Percentiles rank a stretch among this genome's conserved stretches.
These are phyloP conservation scores for Pararge aegeria DNA, from an alignment of 1,140 invertebrate genomes.

Conservation along the genomic window DNA sequence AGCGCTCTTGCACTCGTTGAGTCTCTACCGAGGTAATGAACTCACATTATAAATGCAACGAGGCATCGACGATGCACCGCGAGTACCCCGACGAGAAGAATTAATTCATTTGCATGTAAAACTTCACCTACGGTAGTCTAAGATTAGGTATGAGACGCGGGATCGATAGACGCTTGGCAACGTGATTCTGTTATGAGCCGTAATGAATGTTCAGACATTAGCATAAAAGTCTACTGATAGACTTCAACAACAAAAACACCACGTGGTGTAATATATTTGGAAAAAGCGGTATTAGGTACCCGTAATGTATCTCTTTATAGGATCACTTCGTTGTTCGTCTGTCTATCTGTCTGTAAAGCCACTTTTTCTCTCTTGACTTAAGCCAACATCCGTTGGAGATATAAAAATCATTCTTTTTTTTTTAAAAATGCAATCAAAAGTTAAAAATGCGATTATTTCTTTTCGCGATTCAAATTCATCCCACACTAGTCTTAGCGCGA, in stretches of 20 bases:
- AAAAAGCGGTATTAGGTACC: no score
- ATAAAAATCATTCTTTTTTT: no score
- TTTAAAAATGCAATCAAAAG: no score
- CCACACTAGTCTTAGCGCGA: slow-evolving; percentile 2
- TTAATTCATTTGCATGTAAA: slow-evolving; percentile 78
- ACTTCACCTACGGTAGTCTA: slow-evolving; percentile 58
- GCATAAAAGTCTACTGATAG: not conserved
- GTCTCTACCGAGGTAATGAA: slow-evolving; percentile 67
- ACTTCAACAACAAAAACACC: not conserved
- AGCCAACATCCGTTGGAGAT: no score
- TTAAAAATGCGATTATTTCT: not conserved
- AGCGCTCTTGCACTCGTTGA: slow-evolving; percentile 50
- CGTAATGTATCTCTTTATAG: no score
- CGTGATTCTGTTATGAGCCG: slow-evolving; percentile 24
- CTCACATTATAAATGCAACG: slow-evolving; percentile 78
- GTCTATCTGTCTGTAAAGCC: no score
- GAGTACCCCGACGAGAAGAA: slow-evolving; percentile 65
- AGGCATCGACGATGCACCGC: slow-evolving; percentile 63
- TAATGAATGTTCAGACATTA: slow-evolving; percentile 18
- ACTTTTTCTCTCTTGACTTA: no score
- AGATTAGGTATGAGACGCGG: slow-evolving; percentile 50
- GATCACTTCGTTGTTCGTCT: no score
- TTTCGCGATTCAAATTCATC: slow-evolving; percentile 7
- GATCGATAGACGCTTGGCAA: slow-evolving; percentile 37
- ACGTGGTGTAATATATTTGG: not conserved